Percentiles rank a stretch among this genome's conserved stretches.
These are phyloP conservation scores for Drosophila atripex DNA, from an alignment of 2,888 invertebrate genomes.

Conservation along the genomic window DNA sequence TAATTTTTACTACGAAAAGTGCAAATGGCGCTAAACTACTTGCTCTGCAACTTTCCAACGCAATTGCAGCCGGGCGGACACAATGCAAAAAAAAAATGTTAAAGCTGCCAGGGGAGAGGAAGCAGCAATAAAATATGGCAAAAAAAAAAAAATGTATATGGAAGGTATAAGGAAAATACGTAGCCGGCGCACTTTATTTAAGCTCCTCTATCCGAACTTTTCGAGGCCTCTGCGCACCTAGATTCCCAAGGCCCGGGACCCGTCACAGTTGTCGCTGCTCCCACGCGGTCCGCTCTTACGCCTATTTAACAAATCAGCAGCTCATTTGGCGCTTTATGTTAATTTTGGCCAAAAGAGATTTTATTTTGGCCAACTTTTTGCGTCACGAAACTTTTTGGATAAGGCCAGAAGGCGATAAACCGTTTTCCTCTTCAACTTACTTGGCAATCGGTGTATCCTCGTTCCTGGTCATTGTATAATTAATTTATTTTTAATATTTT, in stretches of 20 bases:
- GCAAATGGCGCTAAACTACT: conserved; percentile 79
- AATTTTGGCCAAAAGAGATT: conserved; percentile 59
- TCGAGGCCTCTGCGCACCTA: conserved; percentile 59
- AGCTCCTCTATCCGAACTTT: conserved; percentile 49
- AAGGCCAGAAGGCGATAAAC: conserved; percentile 32
- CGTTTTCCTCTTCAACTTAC: conserved; percentile 61
- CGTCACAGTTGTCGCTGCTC: conserved; percentile 59
- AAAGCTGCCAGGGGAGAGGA: background rate
- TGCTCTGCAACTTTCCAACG: conserved; percentile 76
- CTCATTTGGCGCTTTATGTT: conserved; percentile 76
- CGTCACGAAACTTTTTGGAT: conserved; percentile 46
- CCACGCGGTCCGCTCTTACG: conserved; percentile 65
- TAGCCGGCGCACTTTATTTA: conserved; percentile 45
- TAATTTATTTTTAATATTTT: background rate
- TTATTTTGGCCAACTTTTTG: conserved; percentile 37
- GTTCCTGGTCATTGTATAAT: conserved; percentile 58
- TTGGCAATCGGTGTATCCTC: conserved; percentile 77
- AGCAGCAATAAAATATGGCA: conserved; percentile 1
- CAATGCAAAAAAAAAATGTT: conserved; percentile 41
- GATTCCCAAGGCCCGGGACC: conserved; percentile 8
- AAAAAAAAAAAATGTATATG: conserved; percentile 26
- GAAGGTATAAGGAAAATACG: conserved; percentile 43
- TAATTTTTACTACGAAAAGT: conserved; percentile 80
- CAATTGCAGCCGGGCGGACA: conserved; percentile 51
- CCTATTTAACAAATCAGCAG: conserved; percentile 77